Evolutionary conservation across 2,797 vertebrate genomes (phyloP), one percentile per base, ranked within the genome.

Genomic region (Periparus ater): DNA sequence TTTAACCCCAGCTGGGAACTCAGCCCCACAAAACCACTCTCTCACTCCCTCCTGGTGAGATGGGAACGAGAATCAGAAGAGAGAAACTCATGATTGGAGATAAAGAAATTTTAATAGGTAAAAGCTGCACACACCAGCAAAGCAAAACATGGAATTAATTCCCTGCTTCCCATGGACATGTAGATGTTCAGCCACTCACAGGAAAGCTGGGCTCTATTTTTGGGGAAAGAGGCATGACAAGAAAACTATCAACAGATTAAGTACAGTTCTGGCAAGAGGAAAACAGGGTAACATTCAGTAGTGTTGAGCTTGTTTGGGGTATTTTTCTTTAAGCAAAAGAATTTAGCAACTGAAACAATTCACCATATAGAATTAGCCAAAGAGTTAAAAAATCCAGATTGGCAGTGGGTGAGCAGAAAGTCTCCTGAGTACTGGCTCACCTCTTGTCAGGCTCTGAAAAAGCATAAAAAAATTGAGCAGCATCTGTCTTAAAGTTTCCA

Each of bases 11-110:
- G 7, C 2, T 71, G 15, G 22, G 13, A 81, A 19, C 42, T 40
- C 22, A 63, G 11, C 5, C 9, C 7, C 13, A 27, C 4, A 9
- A 10, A 67, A 21, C 4, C 1, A 0, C 42, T 34, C 0, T 0
- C 32, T 70, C n/a, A 12, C 4, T 51, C 3, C 2, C 6, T 5
- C 20, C 38, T 30, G 14, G 40, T 32, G 40, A 62, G 13, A 62
- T 30, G 38, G 27, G 58, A 42, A 17, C 21, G 60, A 30, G 40
- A 62, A 62, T 22, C 14, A 62, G 40, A 62, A 62, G 29, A 58
- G 36, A 75, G 13, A 71, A 63, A 58, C 3, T 38, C 6, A 2
- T 13, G 6, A 6, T 0, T 15, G 51, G 19, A 36, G 15, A 54
- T 23, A 29, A 82, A 82, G 32, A 30, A 2, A 51, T 16, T 65